These are phyloP conservation scores for Poeciliopsis retropinna DNA, from an alignment of 2,113 vertebrate species.

Conservation along the genomic window DNA sequence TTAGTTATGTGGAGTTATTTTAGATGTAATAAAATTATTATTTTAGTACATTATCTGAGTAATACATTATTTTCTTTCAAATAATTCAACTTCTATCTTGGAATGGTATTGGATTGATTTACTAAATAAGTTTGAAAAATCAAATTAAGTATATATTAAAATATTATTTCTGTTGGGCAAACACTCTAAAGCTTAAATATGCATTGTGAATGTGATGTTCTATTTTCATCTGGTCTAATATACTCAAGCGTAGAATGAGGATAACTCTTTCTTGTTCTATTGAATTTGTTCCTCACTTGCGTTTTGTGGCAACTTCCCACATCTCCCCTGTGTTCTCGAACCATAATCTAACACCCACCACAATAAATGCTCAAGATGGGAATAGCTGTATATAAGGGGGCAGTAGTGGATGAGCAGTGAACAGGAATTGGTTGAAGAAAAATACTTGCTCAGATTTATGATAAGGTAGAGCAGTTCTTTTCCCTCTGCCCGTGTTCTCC, in stretches of 20 bases:
- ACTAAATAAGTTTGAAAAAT: too few relatives aligned
- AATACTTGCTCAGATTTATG: conserved; percentile 30
- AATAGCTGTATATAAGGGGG: conserved; percentile 20
- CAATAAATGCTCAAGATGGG: conserved; percentile 43
- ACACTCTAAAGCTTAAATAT: too few relatives aligned
- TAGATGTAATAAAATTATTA: too few relatives aligned
- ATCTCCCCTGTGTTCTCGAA: conserved; percentile 32
- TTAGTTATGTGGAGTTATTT: too few relatives aligned
- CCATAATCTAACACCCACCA: conserved; percentile 36
- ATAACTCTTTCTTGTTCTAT: conserved; percentile 17
- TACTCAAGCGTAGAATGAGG: conserved; percentile 3
- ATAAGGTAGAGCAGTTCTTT: conserved; percentile 21
- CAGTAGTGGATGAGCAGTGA: conserved; percentile 25
- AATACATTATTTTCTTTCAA: too few relatives aligned
- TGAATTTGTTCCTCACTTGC: conserved; percentile 42
- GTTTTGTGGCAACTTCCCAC: conserved; percentile 41
- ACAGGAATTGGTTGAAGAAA: conserved; percentile 30
- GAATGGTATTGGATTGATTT: too few relatives aligned
- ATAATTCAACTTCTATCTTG: too few relatives aligned
- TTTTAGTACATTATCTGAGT: too few relatives aligned
- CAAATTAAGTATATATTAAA: too few relatives aligned
- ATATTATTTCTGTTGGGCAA: too few relatives aligned
- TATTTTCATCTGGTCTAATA: conserved; percentile 5
- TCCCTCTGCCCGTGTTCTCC: not conserved
- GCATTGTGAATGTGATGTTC: too few relatives aligned